Conservation (phyloP, 2,888 invertebrate genomes). For the Leptarthrus brevirostris region DNA sequence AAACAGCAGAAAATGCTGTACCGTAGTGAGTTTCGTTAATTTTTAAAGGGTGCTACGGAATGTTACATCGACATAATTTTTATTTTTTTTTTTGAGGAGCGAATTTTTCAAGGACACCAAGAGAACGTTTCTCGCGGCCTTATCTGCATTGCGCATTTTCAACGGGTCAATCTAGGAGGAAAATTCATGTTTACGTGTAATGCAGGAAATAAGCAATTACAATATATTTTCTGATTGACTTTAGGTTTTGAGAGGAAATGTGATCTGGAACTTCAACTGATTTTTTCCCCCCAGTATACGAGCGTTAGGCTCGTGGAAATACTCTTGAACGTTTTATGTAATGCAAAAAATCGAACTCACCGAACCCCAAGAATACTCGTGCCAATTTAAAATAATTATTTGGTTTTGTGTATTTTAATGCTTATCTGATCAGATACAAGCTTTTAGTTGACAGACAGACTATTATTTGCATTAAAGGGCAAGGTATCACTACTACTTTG, state of each 20-base stretch:
- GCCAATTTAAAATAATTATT: too few relatives aligned
- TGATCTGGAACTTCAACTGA: neutral
- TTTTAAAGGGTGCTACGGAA: too few relatives aligned
- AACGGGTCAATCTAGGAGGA: slow-evolving; percentile 29
- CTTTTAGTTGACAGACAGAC: too few relatives aligned
- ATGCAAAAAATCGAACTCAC: slow-evolving; percentile 17
- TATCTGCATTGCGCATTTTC: slow-evolving; percentile 57
- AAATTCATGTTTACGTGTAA: slow-evolving; percentile 44
- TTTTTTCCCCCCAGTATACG: too few relatives aligned
- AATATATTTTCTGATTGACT: slow-evolving; percentile 23
- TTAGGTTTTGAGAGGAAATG: slow-evolving; percentile 9
- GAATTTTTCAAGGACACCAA: slow-evolving; percentile 56
- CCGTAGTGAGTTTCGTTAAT: too few relatives aligned
- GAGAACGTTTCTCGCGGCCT: slow-evolving; percentile 52
- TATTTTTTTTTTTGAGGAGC: slow-evolving; percentile 51
- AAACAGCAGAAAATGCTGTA: too few relatives aligned
- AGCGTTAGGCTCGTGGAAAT: too few relatives aligned
- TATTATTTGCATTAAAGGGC: too few relatives aligned
- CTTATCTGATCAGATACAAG: too few relatives aligned
- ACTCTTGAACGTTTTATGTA: neutral
- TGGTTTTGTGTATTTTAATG: too few relatives aligned
- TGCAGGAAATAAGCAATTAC: slow-evolving; percentile 42
- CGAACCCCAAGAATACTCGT: neutral
- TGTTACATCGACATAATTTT: neutral
- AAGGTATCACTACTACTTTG: too few relatives aligned